Conservation (phyloP, 2,888 invertebrate species). For the Blastobasis lacticolella region DNA sequence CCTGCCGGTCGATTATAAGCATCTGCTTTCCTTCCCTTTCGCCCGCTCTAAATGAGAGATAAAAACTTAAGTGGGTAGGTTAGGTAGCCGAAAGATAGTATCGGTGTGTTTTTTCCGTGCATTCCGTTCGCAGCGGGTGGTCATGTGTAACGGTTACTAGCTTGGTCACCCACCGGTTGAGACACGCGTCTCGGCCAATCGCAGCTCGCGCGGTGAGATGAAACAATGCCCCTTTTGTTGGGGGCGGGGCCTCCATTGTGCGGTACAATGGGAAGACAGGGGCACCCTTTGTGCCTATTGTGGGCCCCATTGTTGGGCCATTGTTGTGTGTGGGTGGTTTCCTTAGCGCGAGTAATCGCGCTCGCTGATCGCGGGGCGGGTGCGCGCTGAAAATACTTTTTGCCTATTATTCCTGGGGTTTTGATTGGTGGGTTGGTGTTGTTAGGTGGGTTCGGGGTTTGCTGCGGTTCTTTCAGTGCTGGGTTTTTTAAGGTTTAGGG, state of each 20-base stretch:
- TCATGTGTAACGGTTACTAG: slow-evolving; percentile 15
- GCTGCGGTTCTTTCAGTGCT: no score
- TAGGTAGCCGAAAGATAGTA: slow-evolving; percentile 25
- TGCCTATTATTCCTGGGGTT: slow-evolving; percentile 29
- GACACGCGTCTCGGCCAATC: slow-evolving; percentile 43
- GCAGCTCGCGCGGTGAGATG: slow-evolving; percentile 37
- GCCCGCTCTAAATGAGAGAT: background rate
- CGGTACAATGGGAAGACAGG: slow-evolving; percentile 66
- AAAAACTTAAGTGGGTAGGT: slow-evolving; percentile 19
- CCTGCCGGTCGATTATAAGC: slow-evolving; percentile 35
- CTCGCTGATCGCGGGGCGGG: slow-evolving; percentile 14
- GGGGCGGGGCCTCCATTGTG: slow-evolving; percentile 60
- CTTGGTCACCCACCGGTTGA: slow-evolving; percentile 14
- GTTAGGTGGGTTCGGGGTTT: background rate
- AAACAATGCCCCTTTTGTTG: slow-evolving; percentile 62
- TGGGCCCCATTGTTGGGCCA: slow-evolving; percentile 41
- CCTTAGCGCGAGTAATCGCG: slow-evolving; percentile 11
- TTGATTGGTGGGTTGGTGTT: slow-evolving; percentile 10
- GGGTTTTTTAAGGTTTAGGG: no score
- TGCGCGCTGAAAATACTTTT: slow-evolving; percentile 37
- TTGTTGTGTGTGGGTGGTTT: slow-evolving; percentile 28
- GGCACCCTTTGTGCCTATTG: slow-evolving; percentile 58
- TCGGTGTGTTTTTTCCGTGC: slow-evolving; percentile 30
- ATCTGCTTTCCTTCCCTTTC: slow-evolving; percentile 26
- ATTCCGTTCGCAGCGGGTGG: slow-evolving; percentile 51